Evolutionary conservation across 2,888 invertebrate genomes (phyloP), one percentile per base, ranked within the genome.

Genomic region (Drosophila meridionalis): DNA sequence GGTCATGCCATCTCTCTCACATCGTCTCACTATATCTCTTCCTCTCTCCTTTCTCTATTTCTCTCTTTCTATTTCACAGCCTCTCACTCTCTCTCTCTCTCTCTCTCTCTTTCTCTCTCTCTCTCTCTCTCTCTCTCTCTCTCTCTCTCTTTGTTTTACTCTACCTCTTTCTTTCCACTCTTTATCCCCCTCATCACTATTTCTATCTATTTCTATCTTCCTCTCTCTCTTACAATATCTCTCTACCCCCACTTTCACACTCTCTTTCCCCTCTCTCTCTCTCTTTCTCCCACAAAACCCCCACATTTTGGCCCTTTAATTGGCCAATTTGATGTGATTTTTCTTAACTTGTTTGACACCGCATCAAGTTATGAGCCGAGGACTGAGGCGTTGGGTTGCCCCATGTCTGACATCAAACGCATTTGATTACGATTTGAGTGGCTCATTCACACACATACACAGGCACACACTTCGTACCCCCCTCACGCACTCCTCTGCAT

Each of bases 311-410:
- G 48, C 66, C 73, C 67, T 75, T 87, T 87, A 83, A 83, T 83
- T 83, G 83, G 83, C 85, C 87, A 83, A 84, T 87, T 83, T 87
- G 68, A 53, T 48, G 62, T 77, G 67, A 57, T 60, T 60, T 40
- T 42, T 52, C 28, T 48, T 14, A 58, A 55, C 38, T 40, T 53
- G 38, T 69, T 83, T 83, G 77, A 70, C 80, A 82, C 80, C 59
- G 80, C 75, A 43, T 61, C 38, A 36, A 60, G 62, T 65, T 80
- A 50, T 52, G 58, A 40, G 9, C n/a, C 48, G 26, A 26, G 4
- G 11, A 26, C 20, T 26, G 26, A 4, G 45, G 9, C 34, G 34
- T 9, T 7, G 34, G 34, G 34, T 20, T 20, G 20, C 8, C 9
- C 40, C 6, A 2, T n/a, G n/a, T 40, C 40, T 40, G n/a, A n/a